phyloP scores from a whole-genome alignment of 1,140 invertebrate genomes.

The Oryzaephilus surinamensis region DNA sequence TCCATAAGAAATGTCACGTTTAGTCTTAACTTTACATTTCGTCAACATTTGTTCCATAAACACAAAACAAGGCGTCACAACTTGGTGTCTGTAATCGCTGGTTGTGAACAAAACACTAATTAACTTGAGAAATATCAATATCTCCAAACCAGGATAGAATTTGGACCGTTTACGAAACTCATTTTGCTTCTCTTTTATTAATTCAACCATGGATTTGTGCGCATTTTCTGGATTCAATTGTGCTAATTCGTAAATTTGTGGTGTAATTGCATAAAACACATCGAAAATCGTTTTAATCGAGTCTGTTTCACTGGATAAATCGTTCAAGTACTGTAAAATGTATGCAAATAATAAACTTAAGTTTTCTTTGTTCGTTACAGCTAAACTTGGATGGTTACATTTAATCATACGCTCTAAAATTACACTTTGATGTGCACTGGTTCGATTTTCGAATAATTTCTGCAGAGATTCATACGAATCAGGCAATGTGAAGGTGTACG shows the following conservation, averaged over 20 bases:
- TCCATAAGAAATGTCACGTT: constrained; percentile 62
- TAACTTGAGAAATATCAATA: constrained; percentile 69
- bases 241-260: constrained; percentile 61
- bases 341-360: constrained; percentile 60
- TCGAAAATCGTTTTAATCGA: constrained; percentile 46
- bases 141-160: constrained; percentile 56
- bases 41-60: constrained; percentile 75
- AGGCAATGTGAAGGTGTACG: constrained; percentile 58
- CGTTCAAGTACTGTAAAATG: constrained; percentile 64
- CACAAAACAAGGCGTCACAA: constrained; percentile 72
- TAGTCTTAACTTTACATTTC: constrained; percentile 47
- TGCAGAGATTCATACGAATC: constrained; percentile 55
- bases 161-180: constrained; percentile 51
- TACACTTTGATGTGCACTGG: constrained; percentile 49
- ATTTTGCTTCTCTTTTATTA: constrained; percentile 64
- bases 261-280: constrained; percentile 50
- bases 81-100: constrained; percentile 77
- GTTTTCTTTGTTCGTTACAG: constrained; percentile 64
- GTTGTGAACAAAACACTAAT: constrained; percentile 70
- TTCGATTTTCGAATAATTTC: constrained; percentile 49
- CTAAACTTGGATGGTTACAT: constrained; percentile 69
- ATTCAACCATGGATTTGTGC: constrained; percentile 50
- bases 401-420: constrained; percentile 77
- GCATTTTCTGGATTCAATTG: constrained; percentile 57
- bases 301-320: constrained; percentile 41